Base-by-base conservation (phyloP, 2,797 vertebrate species). In the Yasuhikotakia modesta region DNA sequence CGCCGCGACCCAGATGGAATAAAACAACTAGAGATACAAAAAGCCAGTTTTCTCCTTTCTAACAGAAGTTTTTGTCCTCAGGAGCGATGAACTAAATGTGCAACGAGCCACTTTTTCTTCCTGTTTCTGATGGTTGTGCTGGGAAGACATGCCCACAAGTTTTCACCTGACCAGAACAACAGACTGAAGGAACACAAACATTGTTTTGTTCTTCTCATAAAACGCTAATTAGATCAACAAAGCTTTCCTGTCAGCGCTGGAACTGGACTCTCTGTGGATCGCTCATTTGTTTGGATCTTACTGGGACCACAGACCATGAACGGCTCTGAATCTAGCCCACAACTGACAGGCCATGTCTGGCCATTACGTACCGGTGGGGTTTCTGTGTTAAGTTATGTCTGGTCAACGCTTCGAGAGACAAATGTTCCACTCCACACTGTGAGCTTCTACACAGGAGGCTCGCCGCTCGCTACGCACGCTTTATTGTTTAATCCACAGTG, bases 251-350 rank as follows among this genome's bases (percentile, higher is more conserved):
- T 58, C 78, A 79, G 71, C 50, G 24, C 35, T 84, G 75, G 14
- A 75, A 70, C 79, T 67, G 79, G 68, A 70, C 32, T 77, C 70
- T 79, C 77, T 21, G 57, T 57, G 75, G 81, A 80, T 80, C 80
- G 72, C 79, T 81, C 80, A 73, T 81, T 85, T 83, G 71, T 81
- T 81, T 78, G 76, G 46, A 27, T 73, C 73, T 78, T 57, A 69
- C 74, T 82, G 72, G 70, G 79, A 79, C 73, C 61, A 45, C 32
- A 82, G 69, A 72, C 65, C 81, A 73, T 79, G 78, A 79, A 80
- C 57, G 35, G 60, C 68, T 50, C 67, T 27, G 46, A 39, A 67
- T 82, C 78, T 70, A 83, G 66, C 69, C 73, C 73, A 73, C 73
- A 78, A 63, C 66, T 75, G 79, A 77, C 75, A 72, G 65, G 58